Evolutionary conservation across 2,797 vertebrate species (phyloP).

Genomic region (Hapalemur alaotrensis): DNA sequence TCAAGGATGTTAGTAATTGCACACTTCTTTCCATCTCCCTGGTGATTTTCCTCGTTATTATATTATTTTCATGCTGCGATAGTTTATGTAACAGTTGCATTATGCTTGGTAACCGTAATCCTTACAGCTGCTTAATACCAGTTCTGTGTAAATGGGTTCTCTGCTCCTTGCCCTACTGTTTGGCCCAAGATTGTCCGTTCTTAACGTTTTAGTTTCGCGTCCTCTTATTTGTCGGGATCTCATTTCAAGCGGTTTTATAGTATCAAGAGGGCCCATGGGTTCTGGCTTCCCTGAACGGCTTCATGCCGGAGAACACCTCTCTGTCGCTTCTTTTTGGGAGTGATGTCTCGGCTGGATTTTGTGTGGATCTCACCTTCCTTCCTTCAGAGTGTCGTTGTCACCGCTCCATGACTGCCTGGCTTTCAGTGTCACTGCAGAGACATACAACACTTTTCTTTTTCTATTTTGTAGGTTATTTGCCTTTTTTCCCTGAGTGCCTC

Average conservation of each 20-base stretch:
- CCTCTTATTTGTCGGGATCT: neutral
- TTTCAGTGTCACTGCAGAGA: neutral
- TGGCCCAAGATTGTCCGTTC: neutral
- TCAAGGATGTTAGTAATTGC: neutral
- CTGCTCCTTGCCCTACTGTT: neutral
- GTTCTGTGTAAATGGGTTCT: neutral
- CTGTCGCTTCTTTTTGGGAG: neutral
- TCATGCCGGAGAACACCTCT: neutral
- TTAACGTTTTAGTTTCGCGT: neutral
- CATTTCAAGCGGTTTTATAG: neutral
- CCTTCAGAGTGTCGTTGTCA: neutral
- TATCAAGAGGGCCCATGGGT: neutral
- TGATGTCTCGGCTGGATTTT: neutral
- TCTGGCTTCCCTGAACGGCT: neutral
- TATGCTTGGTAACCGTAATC: neutral
- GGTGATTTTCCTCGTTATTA: neutral
- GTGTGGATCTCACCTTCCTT: neutral
- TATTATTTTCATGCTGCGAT: neutral
- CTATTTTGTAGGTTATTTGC: neutral
- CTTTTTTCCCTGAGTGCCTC: neutral
- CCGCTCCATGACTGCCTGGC: neutral
- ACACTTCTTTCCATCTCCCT: neutral
- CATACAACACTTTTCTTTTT: accelerated
- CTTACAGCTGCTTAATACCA: neutral
- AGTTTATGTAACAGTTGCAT: neutral